Percentiles rank a stretch among this genome's conserved stretches.
Conservation (phyloP, 2,888 invertebrate species). For the Caenorhabditis virilis region DNA sequence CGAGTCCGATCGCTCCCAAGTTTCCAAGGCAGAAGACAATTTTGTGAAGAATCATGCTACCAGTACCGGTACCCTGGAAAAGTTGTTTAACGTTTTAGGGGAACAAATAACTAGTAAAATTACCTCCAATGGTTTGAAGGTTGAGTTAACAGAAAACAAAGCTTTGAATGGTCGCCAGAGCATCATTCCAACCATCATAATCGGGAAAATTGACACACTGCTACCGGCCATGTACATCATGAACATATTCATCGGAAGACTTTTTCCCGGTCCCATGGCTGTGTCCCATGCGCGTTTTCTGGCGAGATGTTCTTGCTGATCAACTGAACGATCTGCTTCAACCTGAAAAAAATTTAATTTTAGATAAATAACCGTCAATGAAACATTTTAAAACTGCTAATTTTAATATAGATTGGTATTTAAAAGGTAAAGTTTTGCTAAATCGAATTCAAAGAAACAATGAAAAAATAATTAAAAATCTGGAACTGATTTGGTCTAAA, state of each 20-base stretch:
- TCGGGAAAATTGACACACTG: constrained; percentile 90
- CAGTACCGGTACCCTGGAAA: constrained; percentile 55
- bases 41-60: constrained; percentile 62
- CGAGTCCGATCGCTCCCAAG: constrained; percentile 63
- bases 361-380: too few relatives aligned
- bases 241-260: constrained; percentile 86
- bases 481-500: too few relatives aligned
- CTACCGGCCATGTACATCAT: constrained; percentile 95
- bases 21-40: constrained; percentile 64
- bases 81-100: too few relatives aligned
- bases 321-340: constrained; percentile 42
- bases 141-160: constrained; percentile 79
- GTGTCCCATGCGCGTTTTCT: constrained; percentile 68
- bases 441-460: too few relatives aligned
- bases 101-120: not conserved
- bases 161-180: constrained; percentile 94
- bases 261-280: constrained; percentile 66
- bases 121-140: constrained; percentile 68
- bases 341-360: constrained; percentile 24
- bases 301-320: constrained; percentile 65
- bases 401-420: too few relatives aligned
- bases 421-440: too few relatives aligned
- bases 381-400: too few relatives aligned
- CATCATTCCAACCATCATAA: constrained; percentile 99
- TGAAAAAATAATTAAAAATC: too few relatives aligned